These are phyloP conservation scores for Anticlea derivata DNA, from an alignment of 2,888 invertebrate species.

Conservation along the genomic window DNA sequence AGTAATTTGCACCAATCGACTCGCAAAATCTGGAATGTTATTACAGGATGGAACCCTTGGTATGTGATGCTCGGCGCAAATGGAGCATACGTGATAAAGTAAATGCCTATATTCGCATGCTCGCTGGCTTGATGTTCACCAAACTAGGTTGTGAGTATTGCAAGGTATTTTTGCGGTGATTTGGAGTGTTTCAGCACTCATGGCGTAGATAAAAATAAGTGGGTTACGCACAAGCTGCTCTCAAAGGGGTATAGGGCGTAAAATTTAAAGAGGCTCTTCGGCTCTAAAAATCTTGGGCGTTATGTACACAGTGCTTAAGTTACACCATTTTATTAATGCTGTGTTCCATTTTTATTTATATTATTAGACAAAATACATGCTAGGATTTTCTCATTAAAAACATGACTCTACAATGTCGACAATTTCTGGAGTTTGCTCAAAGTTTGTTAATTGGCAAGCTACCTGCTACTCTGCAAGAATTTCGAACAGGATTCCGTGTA, in stretches of 20 bases:
- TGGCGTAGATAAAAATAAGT: neutral
- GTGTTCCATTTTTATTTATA: too few species aligned
- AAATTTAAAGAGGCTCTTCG: too few species aligned
- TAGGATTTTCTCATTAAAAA: too few species aligned
- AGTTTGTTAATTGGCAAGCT: slow-evolving; percentile 12
- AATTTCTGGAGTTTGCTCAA: neutral
- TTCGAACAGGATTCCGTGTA: neutral
- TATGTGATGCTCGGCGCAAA: slow-evolving; percentile 19
- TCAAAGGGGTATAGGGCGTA: too few species aligned
- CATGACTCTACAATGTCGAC: too few species aligned
- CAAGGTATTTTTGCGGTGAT: slow-evolving; percentile 1
- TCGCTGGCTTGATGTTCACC: slow-evolving; percentile 1
- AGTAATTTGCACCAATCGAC: slow-evolving; percentile 31
- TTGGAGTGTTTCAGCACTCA: neutral
- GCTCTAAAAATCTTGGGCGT: too few species aligned
- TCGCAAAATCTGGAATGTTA: slow-evolving; percentile 35
- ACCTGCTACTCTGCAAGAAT: neutral
- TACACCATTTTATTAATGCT: too few species aligned
- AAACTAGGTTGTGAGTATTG: slow-evolving; percentile 3
- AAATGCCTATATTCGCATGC: slow-evolving; percentile 15
- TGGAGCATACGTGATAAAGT: slow-evolving; percentile 15
- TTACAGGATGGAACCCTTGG: slow-evolving; percentile 25
- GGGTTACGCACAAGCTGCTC: too few species aligned
- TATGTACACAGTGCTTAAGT: too few species aligned
- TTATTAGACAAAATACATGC: too few species aligned